Percentiles rank a stretch among this genome's conserved stretches.
These are phyloP conservation scores for Phthorimaea operculella DNA, from an alignment of 1,140 invertebrate genomes.

Conservation along the genomic window DNA sequence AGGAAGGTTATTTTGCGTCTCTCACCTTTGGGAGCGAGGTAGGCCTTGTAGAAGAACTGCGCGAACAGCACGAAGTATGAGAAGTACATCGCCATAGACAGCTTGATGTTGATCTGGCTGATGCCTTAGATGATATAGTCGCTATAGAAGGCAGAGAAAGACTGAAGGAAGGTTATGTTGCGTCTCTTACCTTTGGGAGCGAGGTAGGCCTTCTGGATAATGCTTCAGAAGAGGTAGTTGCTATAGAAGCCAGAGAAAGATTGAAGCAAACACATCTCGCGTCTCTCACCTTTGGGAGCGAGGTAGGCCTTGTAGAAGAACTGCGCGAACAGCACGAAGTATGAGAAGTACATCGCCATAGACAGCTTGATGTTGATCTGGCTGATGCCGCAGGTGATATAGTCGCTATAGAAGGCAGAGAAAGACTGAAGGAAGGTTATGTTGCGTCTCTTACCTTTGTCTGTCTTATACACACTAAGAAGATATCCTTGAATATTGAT, in stretches of 20 bases:
- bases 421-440: too few relatives aligned
- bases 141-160: too few relatives aligned
- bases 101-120: conserved; percentile 86
- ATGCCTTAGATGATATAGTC: conserved; percentile 84
- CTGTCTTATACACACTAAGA: conserved; percentile 89
- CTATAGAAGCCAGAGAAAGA: too few relatives aligned
- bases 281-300: conserved; percentile 58
- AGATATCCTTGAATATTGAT: too few relatives aligned
- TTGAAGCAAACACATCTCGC: too few relatives aligned
- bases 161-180: too few relatives aligned
- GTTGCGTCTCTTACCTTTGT: conserved; percentile 37
- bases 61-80: conserved; percentile 93
- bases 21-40: conserved; percentile 71
- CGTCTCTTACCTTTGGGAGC: too few relatives aligned
- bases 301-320: conserved; percentile 94
- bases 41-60: conserved; percentile 90
- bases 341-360: conserved; percentile 94
- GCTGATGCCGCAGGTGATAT: conserved; percentile 92
- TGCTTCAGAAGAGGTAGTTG: too few relatives aligned
- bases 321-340: conserved; percentile 88
- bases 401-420: too few relatives aligned
- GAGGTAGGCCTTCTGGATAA: too few relatives aligned
- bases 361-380: conserved; percentile 89
- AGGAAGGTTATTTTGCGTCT: too few relatives aligned
- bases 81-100: conserved; percentile 94